phyloP scores from a whole-genome alignment of 1,140 invertebrate species.

The Drosophila triauraria region DNA sequence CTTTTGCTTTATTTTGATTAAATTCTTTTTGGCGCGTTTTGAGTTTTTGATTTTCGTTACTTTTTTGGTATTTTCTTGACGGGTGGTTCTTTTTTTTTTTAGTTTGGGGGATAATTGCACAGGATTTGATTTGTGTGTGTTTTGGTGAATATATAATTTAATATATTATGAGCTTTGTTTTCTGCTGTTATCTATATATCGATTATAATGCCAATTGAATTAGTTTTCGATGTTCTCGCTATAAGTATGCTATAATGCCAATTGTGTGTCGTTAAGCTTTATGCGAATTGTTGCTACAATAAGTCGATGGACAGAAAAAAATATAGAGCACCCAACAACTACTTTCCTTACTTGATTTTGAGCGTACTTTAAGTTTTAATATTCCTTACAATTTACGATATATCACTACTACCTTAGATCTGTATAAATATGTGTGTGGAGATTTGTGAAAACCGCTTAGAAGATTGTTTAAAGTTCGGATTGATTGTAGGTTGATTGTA shows the following conservation, averaged over 20 bases:
- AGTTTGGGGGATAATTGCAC: constrained; percentile 48
- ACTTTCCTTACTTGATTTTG: constrained; percentile 21
- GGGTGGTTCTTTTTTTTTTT: constrained; percentile 19
- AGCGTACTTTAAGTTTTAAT: constrained; percentile 27
- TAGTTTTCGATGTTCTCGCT: constrained; percentile 29
- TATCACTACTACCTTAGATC: constrained; percentile 69
- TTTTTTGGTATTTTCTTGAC: constrained; percentile 76
- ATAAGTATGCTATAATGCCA: constrained; percentile 53
- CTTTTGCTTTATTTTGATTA: constrained; percentile 15
- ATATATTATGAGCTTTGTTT: constrained; percentile 35
- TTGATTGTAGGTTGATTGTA: constrained; percentile 60
- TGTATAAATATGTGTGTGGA: constrained; percentile 53
- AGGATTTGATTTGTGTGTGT: constrained; percentile 47
- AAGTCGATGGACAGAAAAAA: constrained; percentile 29
- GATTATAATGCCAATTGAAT: constrained; percentile 61
- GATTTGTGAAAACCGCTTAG: constrained; percentile 79
- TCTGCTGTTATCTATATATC: constrained; percentile 38
- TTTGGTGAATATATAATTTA: constrained; percentile 32
- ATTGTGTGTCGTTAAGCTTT: constrained; percentile 67
- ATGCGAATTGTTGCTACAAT: constrained; percentile 73
- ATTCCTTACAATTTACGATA: constrained; percentile 19
- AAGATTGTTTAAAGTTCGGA: constrained; percentile 69
- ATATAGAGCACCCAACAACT: constrained; percentile 5
- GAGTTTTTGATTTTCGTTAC: constrained; percentile 23
- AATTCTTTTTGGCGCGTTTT: constrained; percentile 26